phyloP scores from a whole-genome alignment of 2,888 invertebrate genomes.

The Cheilosia scutellata region DNA sequence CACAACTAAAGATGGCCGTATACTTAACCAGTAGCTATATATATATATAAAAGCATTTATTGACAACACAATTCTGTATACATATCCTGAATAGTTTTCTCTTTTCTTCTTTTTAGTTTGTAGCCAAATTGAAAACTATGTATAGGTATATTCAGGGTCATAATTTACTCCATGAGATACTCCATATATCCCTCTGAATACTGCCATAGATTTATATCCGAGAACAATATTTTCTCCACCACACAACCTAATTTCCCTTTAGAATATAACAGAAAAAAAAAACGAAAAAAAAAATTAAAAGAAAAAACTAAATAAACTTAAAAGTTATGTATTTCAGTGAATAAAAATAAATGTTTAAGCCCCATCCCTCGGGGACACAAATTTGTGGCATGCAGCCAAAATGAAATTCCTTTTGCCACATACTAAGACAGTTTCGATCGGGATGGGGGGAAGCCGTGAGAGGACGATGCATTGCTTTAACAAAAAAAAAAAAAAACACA shows the following conservation, averaged over 20 bases:
- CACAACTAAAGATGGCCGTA: too few species aligned
- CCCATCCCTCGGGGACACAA: slow-evolving; percentile 57
- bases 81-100: slow-evolving; percentile 30
- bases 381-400: slow-evolving; percentile 74
- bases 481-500: background rate
- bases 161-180: slow-evolving; percentile 65
- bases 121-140: slow-evolving; percentile 66
- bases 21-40: too few species aligned
- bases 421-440: background rate
- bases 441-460: background rate
- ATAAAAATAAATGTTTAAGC: slow-evolving; percentile 67
- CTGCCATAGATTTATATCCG: slow-evolving; percentile 61
- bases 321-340: slow-evolving; percentile 64
- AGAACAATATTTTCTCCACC: slow-evolving; percentile 59
- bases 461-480: slow-evolving; percentile 41
- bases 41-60: slow-evolving; percentile 11
- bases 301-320: slow-evolving; percentile 28
- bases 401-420: slow-evolving; percentile 48
- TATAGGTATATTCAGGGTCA: slow-evolving; percentile 67
- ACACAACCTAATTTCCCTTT: slow-evolving; percentile 67
- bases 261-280: slow-evolving; percentile 15
- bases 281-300: slow-evolving; percentile 11
- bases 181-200: slow-evolving; percentile 39
- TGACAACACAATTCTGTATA: slow-evolving; percentile 33
- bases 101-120: background rate